Percentiles rank a stretch among this genome's conserved stretches.
phyloP scores from a whole-genome alignment of 2,113 vertebrate genomes.

The Odobenus rosmarus region DNA sequence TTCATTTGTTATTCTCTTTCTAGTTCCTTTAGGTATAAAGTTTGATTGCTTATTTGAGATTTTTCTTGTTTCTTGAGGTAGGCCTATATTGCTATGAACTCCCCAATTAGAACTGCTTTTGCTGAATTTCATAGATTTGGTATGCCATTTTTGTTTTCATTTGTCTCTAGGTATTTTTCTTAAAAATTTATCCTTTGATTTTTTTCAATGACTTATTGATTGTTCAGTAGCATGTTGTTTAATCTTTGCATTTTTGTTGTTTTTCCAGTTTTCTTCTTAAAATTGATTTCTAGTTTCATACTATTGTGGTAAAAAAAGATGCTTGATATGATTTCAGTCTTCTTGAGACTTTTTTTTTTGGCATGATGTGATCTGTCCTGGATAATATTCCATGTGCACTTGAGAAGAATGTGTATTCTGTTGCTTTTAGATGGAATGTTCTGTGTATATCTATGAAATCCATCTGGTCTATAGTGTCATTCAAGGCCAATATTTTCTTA shows the following conservation, averaged over 20 bases:
- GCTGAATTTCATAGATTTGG: not conserved
- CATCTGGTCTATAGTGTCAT: not conserved
- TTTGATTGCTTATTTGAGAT: not conserved
- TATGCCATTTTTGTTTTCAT: not conserved
- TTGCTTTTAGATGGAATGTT: not conserved
- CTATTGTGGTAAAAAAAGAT: not conserved
- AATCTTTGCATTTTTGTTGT: not conserved
- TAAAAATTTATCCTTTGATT: not conserved
- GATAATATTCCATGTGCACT: not conserved
- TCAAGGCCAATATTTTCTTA: not conserved
- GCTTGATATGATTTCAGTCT: not conserved
- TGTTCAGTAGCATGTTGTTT: not conserved
- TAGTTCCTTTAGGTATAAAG: not conserved
- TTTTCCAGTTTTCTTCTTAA: not conserved
- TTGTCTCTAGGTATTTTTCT: not conserved
- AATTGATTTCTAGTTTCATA: not conserved
- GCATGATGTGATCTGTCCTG: not conserved
- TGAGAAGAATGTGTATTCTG: not conserved
- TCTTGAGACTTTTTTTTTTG: not conserved
- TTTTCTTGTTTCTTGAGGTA: not conserved
- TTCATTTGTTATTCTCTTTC: not conserved
- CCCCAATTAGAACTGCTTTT: not conserved
- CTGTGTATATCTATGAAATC: not conserved
- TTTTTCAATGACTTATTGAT: not conserved
- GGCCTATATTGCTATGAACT: not conserved